These are phyloP conservation scores for Dicyrtomina minuta DNA, from an alignment of 2,888 invertebrate species.

Conservation along the genomic window DNA sequence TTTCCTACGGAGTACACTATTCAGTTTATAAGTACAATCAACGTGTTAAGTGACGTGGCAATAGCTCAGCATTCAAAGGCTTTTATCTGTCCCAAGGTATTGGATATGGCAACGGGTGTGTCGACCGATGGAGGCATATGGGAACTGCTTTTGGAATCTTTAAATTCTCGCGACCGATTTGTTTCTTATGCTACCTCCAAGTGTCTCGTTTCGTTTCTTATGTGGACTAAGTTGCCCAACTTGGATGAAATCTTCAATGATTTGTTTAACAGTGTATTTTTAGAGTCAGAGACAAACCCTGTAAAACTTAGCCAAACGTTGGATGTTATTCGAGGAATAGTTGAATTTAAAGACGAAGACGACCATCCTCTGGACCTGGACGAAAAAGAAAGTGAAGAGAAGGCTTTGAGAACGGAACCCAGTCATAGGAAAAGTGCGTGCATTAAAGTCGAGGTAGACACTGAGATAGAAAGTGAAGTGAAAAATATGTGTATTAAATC, in stretches of 20 bases:
- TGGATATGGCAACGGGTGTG: slow-evolving; percentile 74
- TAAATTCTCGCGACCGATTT: slow-evolving; percentile 75
- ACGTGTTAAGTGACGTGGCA: slow-evolving; percentile 79
- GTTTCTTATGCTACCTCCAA: slow-evolving; percentile 77
- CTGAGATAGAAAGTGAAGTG: slow-evolving; percentile 63
- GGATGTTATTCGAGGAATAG: slow-evolving; percentile 80
- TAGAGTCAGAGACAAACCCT: slow-evolving; percentile 42
- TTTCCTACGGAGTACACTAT: slow-evolving; percentile 66
- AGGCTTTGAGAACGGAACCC: slow-evolving; percentile 56
- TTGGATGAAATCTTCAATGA: slow-evolving; percentile 66
- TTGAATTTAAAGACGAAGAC: slow-evolving; percentile 83
- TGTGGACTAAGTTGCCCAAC: slow-evolving; percentile 76
- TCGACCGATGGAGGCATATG: slow-evolving; percentile 80
- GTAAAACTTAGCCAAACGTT: slow-evolving; percentile 60
- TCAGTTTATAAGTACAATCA: slow-evolving; percentile 79
- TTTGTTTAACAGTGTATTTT: slow-evolving; percentile 42
- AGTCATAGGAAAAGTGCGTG: neutral
- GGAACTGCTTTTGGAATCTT: slow-evolving; percentile 77
- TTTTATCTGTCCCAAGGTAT: slow-evolving; percentile 76
- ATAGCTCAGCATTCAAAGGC: slow-evolving; percentile 80
- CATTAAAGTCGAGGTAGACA: slow-evolving; percentile 49
- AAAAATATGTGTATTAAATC: slow-evolving; percentile 84
- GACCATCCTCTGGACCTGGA: slow-evolving; percentile 58
- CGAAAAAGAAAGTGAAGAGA: slow-evolving; percentile 61
- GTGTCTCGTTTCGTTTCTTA: slow-evolving; percentile 78